phyloP scores from a whole-genome alignment of 2,888 invertebrate genomes.

The Drosophila nigricruria region DNA sequence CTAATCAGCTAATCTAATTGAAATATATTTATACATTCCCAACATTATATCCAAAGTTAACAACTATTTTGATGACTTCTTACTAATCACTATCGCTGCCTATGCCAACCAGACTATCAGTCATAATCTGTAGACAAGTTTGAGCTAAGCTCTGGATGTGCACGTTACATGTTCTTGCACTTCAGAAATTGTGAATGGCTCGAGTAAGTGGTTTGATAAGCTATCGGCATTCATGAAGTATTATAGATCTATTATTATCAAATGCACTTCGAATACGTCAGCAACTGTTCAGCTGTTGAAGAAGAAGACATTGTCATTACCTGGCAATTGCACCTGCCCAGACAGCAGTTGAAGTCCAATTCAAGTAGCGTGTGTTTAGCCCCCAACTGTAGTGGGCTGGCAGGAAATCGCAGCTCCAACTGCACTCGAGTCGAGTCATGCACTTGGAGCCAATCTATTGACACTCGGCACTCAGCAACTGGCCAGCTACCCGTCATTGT shows the following conservation, averaged over 20 bases:
- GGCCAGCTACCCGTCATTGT: slow-evolving; percentile 62
- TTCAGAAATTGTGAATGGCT: slow-evolving; percentile 6
- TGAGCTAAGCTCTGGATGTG: slow-evolving; percentile 26
- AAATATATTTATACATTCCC: neutral
- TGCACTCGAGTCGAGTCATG: slow-evolving; percentile 40
- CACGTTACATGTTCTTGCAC: neutral
- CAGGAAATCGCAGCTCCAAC: slow-evolving; percentile 73
- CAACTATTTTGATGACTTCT: neutral
- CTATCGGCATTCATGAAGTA: slow-evolving; percentile 10
- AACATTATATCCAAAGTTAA: neutral
- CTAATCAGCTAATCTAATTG: neutral
- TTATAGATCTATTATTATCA: neutral
- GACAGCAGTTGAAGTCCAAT: slow-evolving; percentile 38
- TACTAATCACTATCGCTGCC: neutral
- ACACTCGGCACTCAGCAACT: slow-evolving; percentile 50
- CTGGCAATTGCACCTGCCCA: slow-evolving; percentile 29
- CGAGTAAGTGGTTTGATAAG: slow-evolving; percentile 21
- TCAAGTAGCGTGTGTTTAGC: slow-evolving; percentile 71
- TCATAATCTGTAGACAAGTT: slow-evolving; percentile 18
- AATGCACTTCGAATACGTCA: neutral
- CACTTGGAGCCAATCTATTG: slow-evolving; percentile 47
- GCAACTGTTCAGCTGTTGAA: slow-evolving; percentile 20
- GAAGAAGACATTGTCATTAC: slow-evolving; percentile 31
- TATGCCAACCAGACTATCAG: neutral
- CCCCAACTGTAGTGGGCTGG: slow-evolving; percentile 11